A percentile compares a stretch with the other conserved stretches of the same genome.
Conservation (phyloP, 2,797 vertebrate species). For the Pitangus sulphuratus region DNA sequence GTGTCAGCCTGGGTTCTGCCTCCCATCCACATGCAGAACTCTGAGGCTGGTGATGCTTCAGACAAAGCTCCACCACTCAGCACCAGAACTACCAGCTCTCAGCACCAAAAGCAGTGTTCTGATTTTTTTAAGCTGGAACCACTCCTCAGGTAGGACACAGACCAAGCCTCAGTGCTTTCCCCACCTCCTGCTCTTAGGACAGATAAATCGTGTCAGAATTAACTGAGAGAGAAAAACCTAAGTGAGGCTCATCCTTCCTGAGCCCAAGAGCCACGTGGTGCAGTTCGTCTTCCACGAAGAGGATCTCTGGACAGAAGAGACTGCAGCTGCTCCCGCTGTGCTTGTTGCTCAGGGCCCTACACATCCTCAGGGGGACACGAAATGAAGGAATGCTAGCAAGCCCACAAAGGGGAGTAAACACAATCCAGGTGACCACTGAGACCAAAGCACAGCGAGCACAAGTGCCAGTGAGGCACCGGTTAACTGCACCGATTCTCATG, state of each 20-base stretch:
- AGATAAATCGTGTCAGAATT: neutral
- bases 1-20: neutral
- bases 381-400: neutral
- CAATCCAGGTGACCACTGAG: neutral
- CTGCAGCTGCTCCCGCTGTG: neutral
- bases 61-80: neutral
- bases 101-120: neutral
- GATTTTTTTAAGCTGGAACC: neutral
- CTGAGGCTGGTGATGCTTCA: neutral
- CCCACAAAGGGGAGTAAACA: neutral
- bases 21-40: neutral
- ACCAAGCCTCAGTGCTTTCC: neutral
- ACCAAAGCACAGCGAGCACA: neutral
- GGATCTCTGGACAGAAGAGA: neutral
- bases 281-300: neutral
- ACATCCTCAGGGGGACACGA: neutral
- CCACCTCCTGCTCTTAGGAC: neutral
- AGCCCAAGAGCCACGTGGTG: neutral
- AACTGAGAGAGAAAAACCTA: neutral
- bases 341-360: neutral
- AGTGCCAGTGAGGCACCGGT: neutral
- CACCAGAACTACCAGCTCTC: neutral
- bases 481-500: neutral
- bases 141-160: neutral
- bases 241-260: neutral